These are phyloP conservation scores for Tryphoninae sp. DNA, from an alignment of 2,888 invertebrate genomes.

Conservation along the genomic window DNA sequence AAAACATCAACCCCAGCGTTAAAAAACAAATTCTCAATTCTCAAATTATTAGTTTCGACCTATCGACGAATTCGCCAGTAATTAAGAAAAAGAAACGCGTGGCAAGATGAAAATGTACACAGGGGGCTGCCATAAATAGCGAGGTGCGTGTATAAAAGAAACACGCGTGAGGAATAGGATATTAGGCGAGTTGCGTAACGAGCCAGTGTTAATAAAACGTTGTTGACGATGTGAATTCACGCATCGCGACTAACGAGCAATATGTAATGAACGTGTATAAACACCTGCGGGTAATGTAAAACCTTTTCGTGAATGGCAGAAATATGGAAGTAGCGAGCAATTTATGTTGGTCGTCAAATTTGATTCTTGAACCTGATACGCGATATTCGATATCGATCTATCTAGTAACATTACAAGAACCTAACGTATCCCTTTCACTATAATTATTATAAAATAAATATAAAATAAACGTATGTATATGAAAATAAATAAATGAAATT, in stretches of 20 bases:
- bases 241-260: constrained; percentile 60
- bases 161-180: constrained; percentile 48
- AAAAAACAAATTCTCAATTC: too few species aligned
- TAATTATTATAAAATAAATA: too few species aligned
- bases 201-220: constrained; percentile 59
- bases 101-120: background rate
- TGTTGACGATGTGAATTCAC: constrained; percentile 51
- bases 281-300: background rate
- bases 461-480: too few species aligned
- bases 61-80: too few species aligned
- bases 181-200: constrained; percentile 61
- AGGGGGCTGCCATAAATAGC: constrained; percentile 37
- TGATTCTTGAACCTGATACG: background rate
- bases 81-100: background rate
- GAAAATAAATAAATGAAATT: too few species aligned
- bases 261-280: constrained; percentile 52
- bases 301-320: constrained; percentile 5
- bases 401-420: too few species aligned
- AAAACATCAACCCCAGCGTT: too few species aligned
- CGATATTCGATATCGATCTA: too few species aligned
- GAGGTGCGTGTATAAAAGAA: constrained; percentile 25
- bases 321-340: constrained; percentile 6
- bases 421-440: too few species aligned
- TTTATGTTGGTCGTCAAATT: background rate
- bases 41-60: too few species aligned